Evolutionary conservation across 2,113 vertebrate species (phyloP).

Genomic region (Anguilla rostrata): DNA sequence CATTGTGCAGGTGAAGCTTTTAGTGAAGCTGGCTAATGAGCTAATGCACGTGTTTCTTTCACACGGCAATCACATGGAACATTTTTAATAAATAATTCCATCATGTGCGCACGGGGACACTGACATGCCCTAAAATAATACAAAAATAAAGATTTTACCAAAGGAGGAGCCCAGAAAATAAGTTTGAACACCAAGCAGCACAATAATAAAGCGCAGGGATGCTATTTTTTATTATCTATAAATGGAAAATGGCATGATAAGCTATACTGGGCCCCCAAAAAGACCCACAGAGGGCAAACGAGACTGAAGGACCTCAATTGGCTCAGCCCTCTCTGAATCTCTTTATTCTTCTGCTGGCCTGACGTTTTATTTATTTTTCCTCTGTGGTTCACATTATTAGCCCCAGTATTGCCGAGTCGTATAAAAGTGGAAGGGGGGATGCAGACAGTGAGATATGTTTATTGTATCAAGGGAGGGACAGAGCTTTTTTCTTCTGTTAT

Average conservation of each 20-base stretch:
- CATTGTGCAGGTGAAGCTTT: constrained; percentile 3
- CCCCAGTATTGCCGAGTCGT: constrained; percentile 85
- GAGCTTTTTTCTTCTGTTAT: constrained; percentile 79
- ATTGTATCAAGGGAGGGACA: constrained; percentile 76
- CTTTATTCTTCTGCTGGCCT: constrained; percentile 60
- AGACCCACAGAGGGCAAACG: constrained; percentile 83
- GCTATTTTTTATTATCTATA: constrained; percentile 81
- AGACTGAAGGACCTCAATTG: constrained; percentile 86
- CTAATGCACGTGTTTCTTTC: constrained; percentile 1
- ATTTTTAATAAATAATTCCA: background rate
- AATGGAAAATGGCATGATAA: constrained; percentile 95
- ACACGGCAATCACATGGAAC: background rate
- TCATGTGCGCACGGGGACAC: constrained; percentile 33
- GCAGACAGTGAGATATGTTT: constrained; percentile 72
- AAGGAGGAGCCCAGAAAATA: constrained; percentile 49
- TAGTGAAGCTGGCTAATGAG: constrained; percentile 4
- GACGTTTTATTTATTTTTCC: constrained; percentile 67
- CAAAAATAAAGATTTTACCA: constrained; percentile 22
- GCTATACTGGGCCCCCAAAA: constrained; percentile 83
- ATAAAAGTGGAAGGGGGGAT: constrained; percentile 65
- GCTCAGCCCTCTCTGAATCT: constrained; percentile 77
- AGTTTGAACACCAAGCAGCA: constrained; percentile 69
- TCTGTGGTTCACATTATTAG: constrained; percentile 85
- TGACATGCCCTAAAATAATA: constrained; percentile 28
- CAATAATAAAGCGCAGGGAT: constrained; percentile 82